Percentiles rank a stretch among this genome's conserved stretches.
Conservation (phyloP, 2,797 vertebrate genomes). For the Perodicticus potto region DNA sequence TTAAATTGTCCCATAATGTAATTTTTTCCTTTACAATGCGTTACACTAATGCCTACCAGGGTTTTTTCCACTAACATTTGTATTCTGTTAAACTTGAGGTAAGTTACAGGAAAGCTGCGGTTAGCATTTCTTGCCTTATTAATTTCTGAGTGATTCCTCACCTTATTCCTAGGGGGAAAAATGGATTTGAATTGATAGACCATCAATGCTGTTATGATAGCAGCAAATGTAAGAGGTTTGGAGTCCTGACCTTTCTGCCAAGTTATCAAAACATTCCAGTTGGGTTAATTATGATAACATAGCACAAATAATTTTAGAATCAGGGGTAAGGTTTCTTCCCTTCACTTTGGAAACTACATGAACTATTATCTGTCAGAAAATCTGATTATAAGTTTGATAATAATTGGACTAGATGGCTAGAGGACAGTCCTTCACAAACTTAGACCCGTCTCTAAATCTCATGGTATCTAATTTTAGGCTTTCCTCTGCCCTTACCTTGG, state of each 20-base stretch:
- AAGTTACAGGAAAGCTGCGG: constrained; percentile 49
- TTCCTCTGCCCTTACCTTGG: constrained; percentile 2
- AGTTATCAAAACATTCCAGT: constrained; percentile 71
- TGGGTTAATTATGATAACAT: constrained; percentile 65
- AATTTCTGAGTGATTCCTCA: constrained; percentile 35
- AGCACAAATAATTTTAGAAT: constrained; percentile 62
- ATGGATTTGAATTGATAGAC: constrained; percentile 17
- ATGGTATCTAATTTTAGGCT: constrained; percentile 76
- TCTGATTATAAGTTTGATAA: constrained; percentile 82
- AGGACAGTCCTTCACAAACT: constrained; percentile 73
- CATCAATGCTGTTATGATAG: background rate
- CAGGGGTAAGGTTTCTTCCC: constrained; percentile 69
- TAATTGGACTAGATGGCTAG: constrained; percentile 77
- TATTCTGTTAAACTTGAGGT: constrained; percentile 35
- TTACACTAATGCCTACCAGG: background rate
- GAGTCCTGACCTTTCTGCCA: constrained; percentile 56
- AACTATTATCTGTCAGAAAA: constrained; percentile 82
- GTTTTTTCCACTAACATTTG: constrained; percentile 5
- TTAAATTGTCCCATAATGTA: constrained; percentile 41
- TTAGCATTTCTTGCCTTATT: constrained; percentile 56
- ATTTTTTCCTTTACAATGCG: constrained; percentile 59
- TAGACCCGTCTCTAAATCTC: constrained; percentile 69
- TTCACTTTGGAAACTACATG: constrained; percentile 81
- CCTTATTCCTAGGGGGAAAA: background rate
- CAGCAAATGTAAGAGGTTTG: constrained; percentile 54